These are phyloP conservation scores for Alca torda DNA, from an alignment of 2,797 vertebrate species.

Conservation along the genomic window DNA sequence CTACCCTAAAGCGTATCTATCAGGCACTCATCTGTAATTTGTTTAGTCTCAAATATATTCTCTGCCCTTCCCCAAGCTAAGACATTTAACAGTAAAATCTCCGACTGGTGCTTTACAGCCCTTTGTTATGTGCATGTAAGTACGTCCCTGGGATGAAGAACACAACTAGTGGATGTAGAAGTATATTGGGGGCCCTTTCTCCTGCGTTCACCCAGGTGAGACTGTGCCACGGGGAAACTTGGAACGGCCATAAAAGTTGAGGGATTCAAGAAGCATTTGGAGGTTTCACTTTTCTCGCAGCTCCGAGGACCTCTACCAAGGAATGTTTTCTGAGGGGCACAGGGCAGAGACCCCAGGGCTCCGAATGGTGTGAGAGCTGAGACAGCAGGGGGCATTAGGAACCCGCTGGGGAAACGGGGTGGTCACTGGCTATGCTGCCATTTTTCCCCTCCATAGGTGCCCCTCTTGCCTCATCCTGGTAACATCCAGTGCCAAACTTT, in stretches of 20 bases:
- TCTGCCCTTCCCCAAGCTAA: background rate
- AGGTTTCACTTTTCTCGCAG: background rate
- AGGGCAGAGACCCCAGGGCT: background rate
- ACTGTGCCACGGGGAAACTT: background rate
- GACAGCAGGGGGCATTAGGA: rapidly evolving
- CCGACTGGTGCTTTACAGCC: background rate
- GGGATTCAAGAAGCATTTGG: background rate
- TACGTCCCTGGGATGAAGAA: background rate
- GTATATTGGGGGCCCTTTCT: background rate
- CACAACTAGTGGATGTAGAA: rapidly evolving
- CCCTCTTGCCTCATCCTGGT: background rate
- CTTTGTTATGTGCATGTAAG: rapidly evolving
- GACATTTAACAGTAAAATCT: background rate
- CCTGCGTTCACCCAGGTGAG: background rate
- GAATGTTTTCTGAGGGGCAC: background rate
- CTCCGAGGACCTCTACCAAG: background rate
- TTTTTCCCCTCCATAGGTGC: background rate
- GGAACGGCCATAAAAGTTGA: background rate
- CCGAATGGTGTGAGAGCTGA: rapidly evolving
- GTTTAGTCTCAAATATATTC: background rate
- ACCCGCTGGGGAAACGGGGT: background rate
- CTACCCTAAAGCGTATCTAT: background rate
- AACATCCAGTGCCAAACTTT: background rate
- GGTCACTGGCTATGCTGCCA: background rate
- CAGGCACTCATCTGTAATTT: background rate